Conservation (phyloP, 1,140 invertebrate species). For the Cherax destructor region DNA sequence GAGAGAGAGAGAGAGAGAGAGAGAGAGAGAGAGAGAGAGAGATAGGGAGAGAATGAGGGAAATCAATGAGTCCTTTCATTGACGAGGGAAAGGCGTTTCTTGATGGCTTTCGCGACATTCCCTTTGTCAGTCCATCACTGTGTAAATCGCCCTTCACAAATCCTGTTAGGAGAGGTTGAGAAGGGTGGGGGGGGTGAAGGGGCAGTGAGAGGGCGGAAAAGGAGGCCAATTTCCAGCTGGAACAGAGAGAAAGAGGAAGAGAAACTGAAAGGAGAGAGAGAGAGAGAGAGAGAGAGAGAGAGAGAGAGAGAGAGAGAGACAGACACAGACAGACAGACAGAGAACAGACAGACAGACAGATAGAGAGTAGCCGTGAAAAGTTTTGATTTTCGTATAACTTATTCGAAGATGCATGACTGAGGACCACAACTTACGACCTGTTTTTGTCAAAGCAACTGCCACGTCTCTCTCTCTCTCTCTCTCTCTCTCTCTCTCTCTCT, state of each 20-base stretch:
- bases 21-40: too few relatives aligned
- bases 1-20: too few relatives aligned
- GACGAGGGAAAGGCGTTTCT: not conserved
- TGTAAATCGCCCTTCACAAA: slow-evolving; percentile 9
- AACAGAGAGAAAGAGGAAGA: not conserved
- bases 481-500: not conserved
- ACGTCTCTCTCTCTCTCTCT: not conserved
- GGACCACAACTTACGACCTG: not conserved
- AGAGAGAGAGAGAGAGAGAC: not conserved
- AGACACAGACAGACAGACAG: too few relatives aligned
- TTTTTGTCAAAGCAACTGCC: not conserved
- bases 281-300: too few relatives aligned
- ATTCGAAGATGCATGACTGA: not conserved
- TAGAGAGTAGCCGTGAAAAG: not conserved
- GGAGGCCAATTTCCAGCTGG: not conserved
- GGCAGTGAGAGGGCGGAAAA: too few relatives aligned
- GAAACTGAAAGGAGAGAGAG: too few relatives aligned
- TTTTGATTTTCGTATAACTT: not conserved
- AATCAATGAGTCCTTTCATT: not conserved
- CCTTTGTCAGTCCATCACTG: not conserved
- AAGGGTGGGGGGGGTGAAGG: not conserved
- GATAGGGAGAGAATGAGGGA: not conserved
- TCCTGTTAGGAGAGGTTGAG: not conserved
- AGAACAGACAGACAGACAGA: too few relatives aligned
- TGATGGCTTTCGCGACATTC: slow-evolving; percentile 2